These are phyloP conservation scores for Hippocampus zosterae DNA, from an alignment of 2,113 vertebrate species.

Conservation along the genomic window DNA sequence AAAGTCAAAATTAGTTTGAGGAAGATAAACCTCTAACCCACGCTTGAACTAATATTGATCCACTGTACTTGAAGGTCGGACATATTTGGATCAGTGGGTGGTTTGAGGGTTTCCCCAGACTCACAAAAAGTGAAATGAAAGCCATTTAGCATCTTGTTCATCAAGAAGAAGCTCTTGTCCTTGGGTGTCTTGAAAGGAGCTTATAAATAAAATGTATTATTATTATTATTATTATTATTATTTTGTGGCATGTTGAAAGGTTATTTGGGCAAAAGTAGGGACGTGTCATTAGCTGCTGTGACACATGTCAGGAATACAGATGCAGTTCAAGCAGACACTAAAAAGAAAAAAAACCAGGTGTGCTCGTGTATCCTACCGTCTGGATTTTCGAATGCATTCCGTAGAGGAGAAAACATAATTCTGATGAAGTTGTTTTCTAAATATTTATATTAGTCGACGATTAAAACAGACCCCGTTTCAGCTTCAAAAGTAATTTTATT, in stretches of 20 bases:
- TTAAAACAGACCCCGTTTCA: not conserved
- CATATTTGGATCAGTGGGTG: constrained; percentile 30
- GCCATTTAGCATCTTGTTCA: not conserved
- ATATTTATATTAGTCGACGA: not conserved
- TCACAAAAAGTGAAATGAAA: not conserved
- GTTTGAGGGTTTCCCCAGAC: constrained; percentile 28
- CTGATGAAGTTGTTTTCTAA: too few species aligned
- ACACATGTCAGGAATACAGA: not conserved
- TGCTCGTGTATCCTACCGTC: too few species aligned
- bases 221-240: too few species aligned
- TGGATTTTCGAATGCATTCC: too few species aligned
- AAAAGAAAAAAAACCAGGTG: not conserved
- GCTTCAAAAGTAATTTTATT: not conserved
- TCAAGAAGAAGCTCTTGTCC: not conserved
- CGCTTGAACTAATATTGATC: constrained; percentile 48
- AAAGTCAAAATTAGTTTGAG: constrained; percentile 2
- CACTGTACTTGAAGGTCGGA: constrained; percentile 19
- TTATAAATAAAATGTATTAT: too few species aligned
- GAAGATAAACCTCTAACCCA: constrained; percentile 23
- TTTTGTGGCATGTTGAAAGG: not conserved
- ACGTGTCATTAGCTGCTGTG: not conserved
- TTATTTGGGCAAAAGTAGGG: not conserved
- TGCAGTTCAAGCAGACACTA: not conserved
- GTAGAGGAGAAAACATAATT: too few species aligned
- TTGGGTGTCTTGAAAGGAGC: too few species aligned